Evolutionary conservation across 2,113 vertebrate genomes (phyloP).

Genomic region (Albula glossodonta): DNA sequence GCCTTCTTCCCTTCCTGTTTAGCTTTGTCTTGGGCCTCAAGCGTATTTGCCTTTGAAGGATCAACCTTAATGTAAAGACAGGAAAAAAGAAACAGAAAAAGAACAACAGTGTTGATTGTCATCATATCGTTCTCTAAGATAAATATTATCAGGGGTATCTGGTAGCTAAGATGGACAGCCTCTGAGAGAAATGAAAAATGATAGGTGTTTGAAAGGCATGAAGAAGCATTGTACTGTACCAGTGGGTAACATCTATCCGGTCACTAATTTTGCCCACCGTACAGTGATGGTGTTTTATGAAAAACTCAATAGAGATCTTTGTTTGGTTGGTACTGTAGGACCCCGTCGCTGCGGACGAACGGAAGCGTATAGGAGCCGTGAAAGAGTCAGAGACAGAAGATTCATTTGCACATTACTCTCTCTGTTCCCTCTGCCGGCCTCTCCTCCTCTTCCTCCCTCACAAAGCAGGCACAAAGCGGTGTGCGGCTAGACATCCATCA

Average conservation of each 20-base stretch:
- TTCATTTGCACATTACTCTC: neutral
- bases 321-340: slow-evolving; percentile 3
- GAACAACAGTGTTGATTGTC: neutral
- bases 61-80: neutral
- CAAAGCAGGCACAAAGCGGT: neutral
- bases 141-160: neutral
- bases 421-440: neutral
- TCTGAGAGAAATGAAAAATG: neutral
- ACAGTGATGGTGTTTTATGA: neutral
- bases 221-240: neutral
- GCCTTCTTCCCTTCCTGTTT: slow-evolving; percentile 8
- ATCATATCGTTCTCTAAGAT: neutral
- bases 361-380: neutral
- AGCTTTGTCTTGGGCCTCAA: neutral
- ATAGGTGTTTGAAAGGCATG: neutral
- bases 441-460: neutral
- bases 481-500: neutral
- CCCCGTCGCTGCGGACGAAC: neutral
- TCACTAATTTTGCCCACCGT: neutral
- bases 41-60: neutral
- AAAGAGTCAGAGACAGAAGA: neutral
- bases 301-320: neutral
- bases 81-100: neutral
- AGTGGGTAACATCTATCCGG: neutral
- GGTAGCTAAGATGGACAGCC: neutral